Conservation (phyloP, 30 jellyfish, hydroid and myxozoan genomes). For the Aurelia sp. region DNA sequence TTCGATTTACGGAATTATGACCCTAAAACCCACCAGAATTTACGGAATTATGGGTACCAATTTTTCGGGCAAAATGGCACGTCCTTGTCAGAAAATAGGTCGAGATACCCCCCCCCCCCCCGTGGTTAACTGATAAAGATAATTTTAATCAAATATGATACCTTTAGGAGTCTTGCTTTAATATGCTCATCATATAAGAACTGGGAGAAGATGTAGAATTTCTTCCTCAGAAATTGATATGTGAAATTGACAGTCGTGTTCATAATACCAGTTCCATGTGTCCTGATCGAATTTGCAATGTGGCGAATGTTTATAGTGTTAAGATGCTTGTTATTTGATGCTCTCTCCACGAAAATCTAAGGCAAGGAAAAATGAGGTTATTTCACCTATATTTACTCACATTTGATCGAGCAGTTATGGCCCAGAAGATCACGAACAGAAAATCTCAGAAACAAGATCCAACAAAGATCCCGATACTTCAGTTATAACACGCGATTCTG, state of each 20-base stretch:
- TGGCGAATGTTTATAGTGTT: constrained; percentile 98
- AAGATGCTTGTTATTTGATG: constrained; percentile 95
- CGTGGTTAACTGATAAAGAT: too few relatives aligned
- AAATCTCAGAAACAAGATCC: background rate
- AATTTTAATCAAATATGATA: background rate
- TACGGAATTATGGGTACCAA: too few relatives aligned
- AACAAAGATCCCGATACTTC: too few relatives aligned
- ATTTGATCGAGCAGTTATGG: background rate
- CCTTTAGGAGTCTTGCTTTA: constrained; percentile 95
- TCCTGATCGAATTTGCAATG: constrained; percentile 97
- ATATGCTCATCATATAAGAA: constrained; percentile 96
- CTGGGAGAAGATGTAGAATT: constrained; percentile 95
- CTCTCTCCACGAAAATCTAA: constrained; percentile 96
- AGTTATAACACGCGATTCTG: too few relatives aligned
- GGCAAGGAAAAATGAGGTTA: background rate
- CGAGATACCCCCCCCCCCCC: too few relatives aligned
- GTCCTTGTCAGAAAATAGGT: too few relatives aligned
- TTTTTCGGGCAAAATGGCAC: too few relatives aligned
- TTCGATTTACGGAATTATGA: too few relatives aligned
- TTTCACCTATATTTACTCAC: background rate
- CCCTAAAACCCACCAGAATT: too few relatives aligned
- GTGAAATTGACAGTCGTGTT: constrained; percentile 99
- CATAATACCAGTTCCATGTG: constrained; percentile 99
- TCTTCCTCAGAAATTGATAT: constrained; percentile 96
- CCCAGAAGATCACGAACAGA: background rate